A percentile compares a stretch with the other conserved stretches of the same genome.
Conservation (phyloP, 2,113 vertebrate genomes). For the Pituophis catenifer region DNA sequence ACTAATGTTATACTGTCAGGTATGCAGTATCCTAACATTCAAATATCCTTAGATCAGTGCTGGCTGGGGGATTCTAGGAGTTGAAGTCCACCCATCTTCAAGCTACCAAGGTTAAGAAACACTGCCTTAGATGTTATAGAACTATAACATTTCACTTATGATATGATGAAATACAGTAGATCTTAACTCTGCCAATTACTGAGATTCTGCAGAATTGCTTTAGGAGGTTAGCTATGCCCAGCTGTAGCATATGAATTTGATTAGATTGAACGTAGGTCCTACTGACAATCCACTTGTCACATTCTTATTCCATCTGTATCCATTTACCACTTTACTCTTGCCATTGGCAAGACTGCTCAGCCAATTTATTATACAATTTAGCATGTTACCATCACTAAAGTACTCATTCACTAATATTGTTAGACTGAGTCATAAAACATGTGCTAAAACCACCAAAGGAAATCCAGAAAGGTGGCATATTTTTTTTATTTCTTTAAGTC, state of each 20-base stretch:
- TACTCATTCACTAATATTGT: slow-evolving; percentile 40
- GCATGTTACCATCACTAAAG: slow-evolving; percentile 50
- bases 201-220: slow-evolving; percentile 25
- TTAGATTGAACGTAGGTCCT: slow-evolving; percentile 12
- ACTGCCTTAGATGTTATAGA: neutral
- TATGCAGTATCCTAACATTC: neutral
- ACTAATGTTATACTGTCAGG: neutral
- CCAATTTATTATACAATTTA: slow-evolving; percentile 63
- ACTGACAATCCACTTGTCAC: slow-evolving; percentile 31
- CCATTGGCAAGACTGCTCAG: slow-evolving; percentile 40
- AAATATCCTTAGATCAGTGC: neutral
- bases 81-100: too few relatives aligned
- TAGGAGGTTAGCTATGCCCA: neutral
- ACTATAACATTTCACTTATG: neutral
- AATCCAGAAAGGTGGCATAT: slow-evolving; percentile 10
- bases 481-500: slow-evolving; percentile 25
- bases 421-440: slow-evolving; percentile 40
- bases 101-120: too few relatives aligned
- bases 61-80: too few relatives aligned
- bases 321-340: slow-evolving; percentile 43
- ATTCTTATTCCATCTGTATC: slow-evolving; percentile 12
- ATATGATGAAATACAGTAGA: neutral
- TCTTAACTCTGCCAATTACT: neutral
- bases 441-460: slow-evolving; percentile 42
- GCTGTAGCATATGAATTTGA: slow-evolving; percentile 21